A percentile compares a stretch with the other conserved stretches of the same genome.
These are phyloP conservation scores for Clunio marinus DNA, from an alignment of 2,888 invertebrate species.

Conservation along the genomic window DNA sequence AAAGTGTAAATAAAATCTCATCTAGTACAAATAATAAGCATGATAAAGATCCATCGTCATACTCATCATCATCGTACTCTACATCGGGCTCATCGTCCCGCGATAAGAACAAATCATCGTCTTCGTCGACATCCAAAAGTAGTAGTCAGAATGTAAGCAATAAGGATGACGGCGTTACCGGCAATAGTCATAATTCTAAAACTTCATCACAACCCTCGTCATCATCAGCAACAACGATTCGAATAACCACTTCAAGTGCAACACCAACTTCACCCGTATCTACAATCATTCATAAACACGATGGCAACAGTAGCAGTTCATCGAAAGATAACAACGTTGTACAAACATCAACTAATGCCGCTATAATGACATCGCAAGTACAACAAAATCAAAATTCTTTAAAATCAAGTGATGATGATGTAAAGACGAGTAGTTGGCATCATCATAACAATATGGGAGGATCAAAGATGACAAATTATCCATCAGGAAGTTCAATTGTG, in stretches of 20 bases:
- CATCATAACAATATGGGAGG: not conserved
- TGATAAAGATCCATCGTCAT: constrained; percentile 45
- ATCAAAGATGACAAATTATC: constrained; percentile 11
- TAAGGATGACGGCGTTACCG: constrained; percentile 31
- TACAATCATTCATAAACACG: constrained; percentile 36
- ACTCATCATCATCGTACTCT: constrained; percentile 46
- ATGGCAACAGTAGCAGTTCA: not conserved
- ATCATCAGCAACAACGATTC: constrained; percentile 38
- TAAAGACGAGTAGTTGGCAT: constrained; percentile 13
- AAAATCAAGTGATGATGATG: constrained; percentile 17
- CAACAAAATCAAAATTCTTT: constrained; percentile 36
- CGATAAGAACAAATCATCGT: constrained; percentile 45
- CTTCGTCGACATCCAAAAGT: constrained; percentile 47
- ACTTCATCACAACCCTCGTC: constrained; percentile 24
- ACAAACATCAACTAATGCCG: constrained; percentile 20
- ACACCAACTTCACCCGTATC: constrained; percentile 35
- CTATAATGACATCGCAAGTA: constrained; percentile 9
- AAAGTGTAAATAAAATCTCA: constrained; percentile 47
- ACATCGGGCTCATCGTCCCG: constrained; percentile 42
- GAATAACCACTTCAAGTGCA: constrained; percentile 37
- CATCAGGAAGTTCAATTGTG: not conserved
- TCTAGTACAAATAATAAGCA: constrained; percentile 47
- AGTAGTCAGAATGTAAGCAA: constrained; percentile 38
- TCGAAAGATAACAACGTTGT: constrained; percentile 18
- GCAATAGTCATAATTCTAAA: constrained; percentile 34